Evolutionary conservation across 2,113 vertebrate species (phyloP).

Genomic region (Micronycteris hirsuta): DNA sequence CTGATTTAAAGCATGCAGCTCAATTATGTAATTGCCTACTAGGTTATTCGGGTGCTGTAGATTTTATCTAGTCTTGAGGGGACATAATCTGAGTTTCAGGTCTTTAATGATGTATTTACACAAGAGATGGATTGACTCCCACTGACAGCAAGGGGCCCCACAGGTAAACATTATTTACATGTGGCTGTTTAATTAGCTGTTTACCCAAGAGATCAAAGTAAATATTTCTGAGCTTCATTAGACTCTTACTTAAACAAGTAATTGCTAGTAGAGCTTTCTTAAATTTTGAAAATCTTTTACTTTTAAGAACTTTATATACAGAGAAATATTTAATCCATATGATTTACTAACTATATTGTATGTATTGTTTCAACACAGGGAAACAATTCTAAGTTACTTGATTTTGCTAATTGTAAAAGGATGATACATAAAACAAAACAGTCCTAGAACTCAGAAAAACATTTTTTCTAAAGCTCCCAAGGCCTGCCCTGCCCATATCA

Average conservation of each 20-base stretch:
- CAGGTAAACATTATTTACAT: slow-evolving; percentile 55
- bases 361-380: not conserved
- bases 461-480: not conserved
- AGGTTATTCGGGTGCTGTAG: not conserved
- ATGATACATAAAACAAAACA: not conserved
- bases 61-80: slow-evolving; percentile 26
- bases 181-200: slow-evolving; percentile 63
- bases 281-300: slow-evolving; percentile 56
- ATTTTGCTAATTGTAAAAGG: not conserved
- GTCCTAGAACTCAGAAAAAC: not conserved
- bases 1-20: slow-evolving; percentile 62
- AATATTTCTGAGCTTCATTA: slow-evolving; percentile 56
- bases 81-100: slow-evolving; percentile 36
- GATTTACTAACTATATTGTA: not conserved
- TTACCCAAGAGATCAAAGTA: slow-evolving; percentile 67
- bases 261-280: not conserved
- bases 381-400: slow-evolving; percentile 2
- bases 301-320: slow-evolving; percentile 40
- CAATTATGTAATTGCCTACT: slow-evolving; percentile 62
- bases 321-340: slow-evolving; percentile 18
- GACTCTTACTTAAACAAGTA: not conserved
- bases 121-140: slow-evolving; percentile 54
- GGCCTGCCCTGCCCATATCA: not conserved
- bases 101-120: slow-evolving; percentile 62
- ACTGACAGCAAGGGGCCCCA: slow-evolving; percentile 46